These are phyloP conservation scores for Arbacia lixula DNA, from an alignment of 53 echinoderm and acorn worm species.

Conservation along the genomic window DNA sequence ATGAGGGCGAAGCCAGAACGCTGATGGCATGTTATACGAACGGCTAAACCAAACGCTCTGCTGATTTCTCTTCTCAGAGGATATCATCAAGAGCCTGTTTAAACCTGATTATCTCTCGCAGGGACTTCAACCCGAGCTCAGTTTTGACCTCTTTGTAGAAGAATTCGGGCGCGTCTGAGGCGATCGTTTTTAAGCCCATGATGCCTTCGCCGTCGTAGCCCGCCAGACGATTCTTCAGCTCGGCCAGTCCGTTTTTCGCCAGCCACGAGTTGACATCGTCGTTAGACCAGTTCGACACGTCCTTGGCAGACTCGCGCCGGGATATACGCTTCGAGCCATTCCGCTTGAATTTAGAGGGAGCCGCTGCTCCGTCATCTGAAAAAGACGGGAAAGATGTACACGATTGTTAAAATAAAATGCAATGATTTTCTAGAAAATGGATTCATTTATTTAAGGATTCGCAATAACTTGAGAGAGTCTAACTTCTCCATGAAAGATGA, in stretches of 20 bases:
- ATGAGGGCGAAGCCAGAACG: neutral
- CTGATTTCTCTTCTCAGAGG: neutral
- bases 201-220: slow-evolving; percentile 76
- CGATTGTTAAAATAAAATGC: neutral
- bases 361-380: neutral
- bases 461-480: neutral
- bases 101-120: slow-evolving; percentile 74
- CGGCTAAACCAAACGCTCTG: too few relatives aligned
- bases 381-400: neutral
- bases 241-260: slow-evolving; percentile 50
- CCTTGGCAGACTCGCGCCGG: slow-evolving; percentile 4
- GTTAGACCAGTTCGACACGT: slow-evolving; percentile 53
- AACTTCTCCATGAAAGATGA: too few relatives aligned
- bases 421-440: neutral
- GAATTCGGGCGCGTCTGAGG: slow-evolving; percentile 76
- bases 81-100: slow-evolving; percentile 79
- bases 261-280: slow-evolving; percentile 74
- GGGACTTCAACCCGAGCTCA: slow-evolving; percentile 68
- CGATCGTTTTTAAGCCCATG: slow-evolving; percentile 64
- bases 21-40: neutral
- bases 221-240: slow-evolving; percentile 64
- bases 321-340: slow-evolving; percentile 19
- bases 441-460: neutral
- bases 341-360: neutral
- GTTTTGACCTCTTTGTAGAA: slow-evolving; percentile 70